phyloP scores from a whole-genome alignment of 92 coral and sea anemone genomes.

The Zoanthus sociatus region DNA sequence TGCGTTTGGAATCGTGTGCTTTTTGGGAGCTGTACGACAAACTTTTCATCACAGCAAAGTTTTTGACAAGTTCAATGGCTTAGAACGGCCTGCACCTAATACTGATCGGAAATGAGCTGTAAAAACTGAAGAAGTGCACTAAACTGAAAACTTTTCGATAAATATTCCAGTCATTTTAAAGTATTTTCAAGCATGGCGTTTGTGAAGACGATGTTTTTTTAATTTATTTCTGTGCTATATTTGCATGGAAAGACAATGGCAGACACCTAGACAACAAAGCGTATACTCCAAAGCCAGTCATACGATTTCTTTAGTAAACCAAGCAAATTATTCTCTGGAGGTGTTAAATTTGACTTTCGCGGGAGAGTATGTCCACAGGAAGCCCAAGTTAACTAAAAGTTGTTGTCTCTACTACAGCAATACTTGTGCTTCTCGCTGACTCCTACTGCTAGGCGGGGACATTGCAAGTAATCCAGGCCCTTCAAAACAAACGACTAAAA shows the following conservation, averaged over 20 bases:
- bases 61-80: slow-evolving; percentile 16
- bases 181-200: slow-evolving; percentile 6
- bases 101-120: slow-evolving; percentile 12
- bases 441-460: slow-evolving; percentile 6
- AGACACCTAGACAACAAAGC: slow-evolving; percentile 6
- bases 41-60: slow-evolving; percentile 23
- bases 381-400: slow-evolving; percentile 5
- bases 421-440: not conserved
- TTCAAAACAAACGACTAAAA: not conserved
- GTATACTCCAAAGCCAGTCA: slow-evolving; percentile 16
- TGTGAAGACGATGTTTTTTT: slow-evolving; percentile 2
- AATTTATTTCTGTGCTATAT: slow-evolving; percentile 14
- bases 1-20: slow-evolving; percentile 7
- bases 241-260: not conserved
- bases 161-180: slow-evolving; percentile 5
- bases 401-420: slow-evolving; percentile 5
- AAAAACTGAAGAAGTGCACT: slow-evolving; percentile 16
- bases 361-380: slow-evolving; percentile 21
- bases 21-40: slow-evolving; percentile 22
- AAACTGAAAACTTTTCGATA: slow-evolving; percentile 18
- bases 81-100: slow-evolving; percentile 14
- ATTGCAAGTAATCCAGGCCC: not conserved
- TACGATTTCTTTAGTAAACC: not conserved
- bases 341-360: slow-evolving; percentile 20
- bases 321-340: slow-evolving; percentile 5